Evolutionary conservation across 2,113 vertebrate genomes (phyloP).

Genomic region (Hyaena hyaena): DNA sequence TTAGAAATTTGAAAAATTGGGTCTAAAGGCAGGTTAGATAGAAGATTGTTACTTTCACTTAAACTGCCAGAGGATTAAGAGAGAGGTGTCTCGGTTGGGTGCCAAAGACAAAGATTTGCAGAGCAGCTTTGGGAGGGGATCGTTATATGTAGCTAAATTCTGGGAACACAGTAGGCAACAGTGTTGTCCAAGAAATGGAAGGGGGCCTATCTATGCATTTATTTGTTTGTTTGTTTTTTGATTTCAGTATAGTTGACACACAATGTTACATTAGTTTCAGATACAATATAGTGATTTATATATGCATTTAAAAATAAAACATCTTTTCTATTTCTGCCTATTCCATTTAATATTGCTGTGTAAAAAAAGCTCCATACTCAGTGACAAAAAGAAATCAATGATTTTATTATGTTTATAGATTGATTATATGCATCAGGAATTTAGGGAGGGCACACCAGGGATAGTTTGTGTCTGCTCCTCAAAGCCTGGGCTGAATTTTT

Average conservation of each 20-base stretch:
- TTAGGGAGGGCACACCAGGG: not conserved
- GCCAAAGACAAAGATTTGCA: not conserved
- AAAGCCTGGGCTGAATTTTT: not conserved
- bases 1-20: not conserved
- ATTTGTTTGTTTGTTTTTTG: not conserved
- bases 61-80: not conserved
- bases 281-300: not conserved
- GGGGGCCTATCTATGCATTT: not conserved
- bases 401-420: not conserved
- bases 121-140: not conserved
- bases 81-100: too few species aligned
- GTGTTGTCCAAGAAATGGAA: not conserved
- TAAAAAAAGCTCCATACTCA: not conserved
- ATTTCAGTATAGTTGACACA: not conserved
- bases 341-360: not conserved
- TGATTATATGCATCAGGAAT: not conserved
- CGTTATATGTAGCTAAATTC: not conserved
- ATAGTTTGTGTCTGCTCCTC: not conserved
- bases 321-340: not conserved
- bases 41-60: not conserved
- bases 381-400: not conserved
- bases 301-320: not conserved
- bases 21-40: not conserved
- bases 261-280: not conserved
- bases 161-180: not conserved